phyloP scores from a whole-genome alignment of 2,888 invertebrate genomes.

The Subacronicta megacephala region DNA sequence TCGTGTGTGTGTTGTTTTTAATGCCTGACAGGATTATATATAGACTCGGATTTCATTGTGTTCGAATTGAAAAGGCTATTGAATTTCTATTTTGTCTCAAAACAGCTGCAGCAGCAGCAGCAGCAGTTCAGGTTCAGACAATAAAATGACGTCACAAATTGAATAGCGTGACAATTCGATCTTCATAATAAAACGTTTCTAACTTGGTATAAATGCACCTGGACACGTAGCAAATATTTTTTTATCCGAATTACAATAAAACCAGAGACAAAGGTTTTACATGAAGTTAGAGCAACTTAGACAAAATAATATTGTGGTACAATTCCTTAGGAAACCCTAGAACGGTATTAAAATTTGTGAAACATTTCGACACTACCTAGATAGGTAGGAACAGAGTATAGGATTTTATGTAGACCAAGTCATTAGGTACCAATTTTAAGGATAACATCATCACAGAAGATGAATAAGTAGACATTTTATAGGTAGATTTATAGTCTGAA shows the following conservation, averaged over 20 bases:
- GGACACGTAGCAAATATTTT: conserved; percentile 2
- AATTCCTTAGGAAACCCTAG: neutral
- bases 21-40: too few relatives aligned
- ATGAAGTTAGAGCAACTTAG: too few relatives aligned
- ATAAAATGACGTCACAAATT: conserved; percentile 6
- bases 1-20: too few relatives aligned
- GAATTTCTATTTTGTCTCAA: neutral
- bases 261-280: neutral
- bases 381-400: too few relatives aligned
- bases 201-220: conserved; percentile 3
- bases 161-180: neutral
- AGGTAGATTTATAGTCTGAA: too few relatives aligned
- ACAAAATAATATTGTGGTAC: too few relatives aligned
- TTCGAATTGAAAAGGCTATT: conserved; percentile 1
- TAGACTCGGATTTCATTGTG: neutral
- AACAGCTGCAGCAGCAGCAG: too few relatives aligned
- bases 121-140: conserved; percentile 8
- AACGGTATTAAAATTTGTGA: neutral
- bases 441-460: too few relatives aligned
- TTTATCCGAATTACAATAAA: neutral
- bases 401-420: too few relatives aligned
- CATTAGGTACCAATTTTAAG: too few relatives aligned
- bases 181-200: neutral
- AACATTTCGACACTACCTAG: too few relatives aligned
- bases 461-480: too few relatives aligned